A percentile compares a stretch with the other conserved stretches of the same genome.
phyloP scores from a whole-genome alignment of 2,888 invertebrate genomes.

The Gnatocerus cornutus region DNA sequence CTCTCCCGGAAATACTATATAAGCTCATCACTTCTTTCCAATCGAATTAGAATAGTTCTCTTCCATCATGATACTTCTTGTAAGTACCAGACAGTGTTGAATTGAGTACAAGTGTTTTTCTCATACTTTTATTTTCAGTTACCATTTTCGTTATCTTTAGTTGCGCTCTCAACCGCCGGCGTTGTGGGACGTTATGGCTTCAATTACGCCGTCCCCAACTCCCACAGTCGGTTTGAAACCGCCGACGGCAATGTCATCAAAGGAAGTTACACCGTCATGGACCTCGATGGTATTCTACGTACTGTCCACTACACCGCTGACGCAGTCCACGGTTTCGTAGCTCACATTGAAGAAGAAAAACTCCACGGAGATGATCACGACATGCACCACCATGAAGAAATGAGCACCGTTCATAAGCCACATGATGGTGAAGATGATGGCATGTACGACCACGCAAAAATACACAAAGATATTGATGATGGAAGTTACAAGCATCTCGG shows the following conservation, averaged over 20 bases:
- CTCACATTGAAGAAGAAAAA: slow-evolving; percentile 38
- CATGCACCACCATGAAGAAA: not conserved
- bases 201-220: not conserved
- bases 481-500: not conserved
- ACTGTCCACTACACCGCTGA: slow-evolving; percentile 26
- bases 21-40: not conserved
- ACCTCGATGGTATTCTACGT: slow-evolving; percentile 14
- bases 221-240: slow-evolving; percentile 2
- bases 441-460: not conserved
- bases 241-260: not conserved
- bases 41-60: not conserved
- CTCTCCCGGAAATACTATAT: not conserved
- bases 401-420: no score
- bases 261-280: slow-evolving; percentile 4
- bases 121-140: not conserved
- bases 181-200: not conserved
- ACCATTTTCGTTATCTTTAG: not conserved
- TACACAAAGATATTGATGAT: not conserved
- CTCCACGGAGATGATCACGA: slow-evolving; percentile 6
- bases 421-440: not conserved
- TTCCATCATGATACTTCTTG: not conserved
- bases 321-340: slow-evolving; percentile 12
- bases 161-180: not conserved
- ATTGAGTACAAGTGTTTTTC: no score
- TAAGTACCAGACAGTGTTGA: not conserved